Conservation (phyloP, 2,113 vertebrate genomes). For the Silurus asotus region DNA sequence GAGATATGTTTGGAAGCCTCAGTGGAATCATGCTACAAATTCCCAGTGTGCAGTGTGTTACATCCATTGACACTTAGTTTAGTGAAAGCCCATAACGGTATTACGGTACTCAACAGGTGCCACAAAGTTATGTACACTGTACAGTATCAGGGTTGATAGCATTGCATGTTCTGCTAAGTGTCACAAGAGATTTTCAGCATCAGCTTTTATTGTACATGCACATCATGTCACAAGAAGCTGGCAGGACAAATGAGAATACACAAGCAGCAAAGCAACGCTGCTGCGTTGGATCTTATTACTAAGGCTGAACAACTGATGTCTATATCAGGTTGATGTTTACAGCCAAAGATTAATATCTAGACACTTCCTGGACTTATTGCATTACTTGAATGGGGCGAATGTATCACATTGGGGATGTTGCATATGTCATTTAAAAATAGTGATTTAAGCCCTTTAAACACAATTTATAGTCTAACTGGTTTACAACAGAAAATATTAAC, state of each 20-base stretch:
- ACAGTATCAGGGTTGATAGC: conserved; percentile 7
- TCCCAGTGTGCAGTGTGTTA: conserved; percentile 26
- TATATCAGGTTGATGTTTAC: conserved; percentile 36
- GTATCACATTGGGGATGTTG: neutral
- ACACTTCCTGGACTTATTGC: neutral
- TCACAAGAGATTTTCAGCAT: conserved; percentile 32
- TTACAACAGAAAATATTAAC: neutral
- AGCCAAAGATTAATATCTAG: neutral
- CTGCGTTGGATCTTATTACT: conserved; percentile 33
- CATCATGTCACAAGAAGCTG: conserved; percentile 41
- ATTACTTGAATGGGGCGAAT: neutral
- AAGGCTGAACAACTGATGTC: conserved; percentile 44
- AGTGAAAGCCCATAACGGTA: conserved; percentile 38
- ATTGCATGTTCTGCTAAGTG: conserved; percentile 15
- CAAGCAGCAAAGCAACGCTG: conserved; percentile 11
- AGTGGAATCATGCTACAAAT: conserved; percentile 30
- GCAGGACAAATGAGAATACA: conserved; percentile 18
- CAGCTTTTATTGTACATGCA: conserved; percentile 32
- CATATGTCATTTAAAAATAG: neutral
- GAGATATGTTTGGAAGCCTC: conserved; percentile 21
- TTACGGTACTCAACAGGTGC: conserved; percentile 42
- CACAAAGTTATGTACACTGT: conserved; percentile 21
- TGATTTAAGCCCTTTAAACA: neutral
- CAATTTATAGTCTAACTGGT: neutral
- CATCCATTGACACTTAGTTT: conserved; percentile 37